Base-by-base conservation (phyloP, 2,797 vertebrate species). In the Brachymystax lenok region DNA sequence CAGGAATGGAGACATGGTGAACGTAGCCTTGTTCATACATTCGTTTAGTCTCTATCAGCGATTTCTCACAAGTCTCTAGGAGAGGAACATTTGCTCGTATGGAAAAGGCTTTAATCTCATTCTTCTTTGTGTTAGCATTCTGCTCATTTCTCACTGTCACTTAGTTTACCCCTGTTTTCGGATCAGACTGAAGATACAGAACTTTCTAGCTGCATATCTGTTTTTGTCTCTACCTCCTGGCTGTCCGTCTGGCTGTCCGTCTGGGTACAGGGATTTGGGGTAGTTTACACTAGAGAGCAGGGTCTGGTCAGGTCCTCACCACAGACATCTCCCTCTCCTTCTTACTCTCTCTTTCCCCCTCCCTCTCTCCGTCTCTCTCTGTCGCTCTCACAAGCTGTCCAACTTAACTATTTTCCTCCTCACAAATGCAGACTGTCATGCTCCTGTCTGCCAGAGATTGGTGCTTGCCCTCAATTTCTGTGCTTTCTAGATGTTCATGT, bases 1-100 rank as follows among this genome's bases (percentile, higher is more conserved):
- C 89, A 83, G 86, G 86, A 78, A 17, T 74, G 85, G 88, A 88
- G 82, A 89, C 83, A n/a, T 72, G 74, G 74, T 63, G 75, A 74
- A 77, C 78, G 81, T 77, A 61, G 40, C 80, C 74, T 79, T 79
- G 79, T 84, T 88, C 72, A 68, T 79, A 69, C 83, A 63, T 70
- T 74, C 75, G 46, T 82, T 87, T 77, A 3, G 73, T 77, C 72
- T 81, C 75, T 80, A 76, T 91, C 80, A 75, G 76, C 79, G 40
- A 4, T 84, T 88, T 85, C 77, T 76, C 82, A 75, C 74, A 84
- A 82, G 79, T 79, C 77, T 56, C 27, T 59, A 74, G 59, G 74
- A 81, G 71, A 7, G 21, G 19, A 77, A 72, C 59, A 13, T 82
- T 86, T 35, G 78, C 81, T 74, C 67, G 24, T 75, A n/a, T 84